Percentiles rank a stretch among this genome's conserved stretches.
Conservation (phyloP, 2,797 vertebrate species). For the Anolis apletophallus region DNA sequence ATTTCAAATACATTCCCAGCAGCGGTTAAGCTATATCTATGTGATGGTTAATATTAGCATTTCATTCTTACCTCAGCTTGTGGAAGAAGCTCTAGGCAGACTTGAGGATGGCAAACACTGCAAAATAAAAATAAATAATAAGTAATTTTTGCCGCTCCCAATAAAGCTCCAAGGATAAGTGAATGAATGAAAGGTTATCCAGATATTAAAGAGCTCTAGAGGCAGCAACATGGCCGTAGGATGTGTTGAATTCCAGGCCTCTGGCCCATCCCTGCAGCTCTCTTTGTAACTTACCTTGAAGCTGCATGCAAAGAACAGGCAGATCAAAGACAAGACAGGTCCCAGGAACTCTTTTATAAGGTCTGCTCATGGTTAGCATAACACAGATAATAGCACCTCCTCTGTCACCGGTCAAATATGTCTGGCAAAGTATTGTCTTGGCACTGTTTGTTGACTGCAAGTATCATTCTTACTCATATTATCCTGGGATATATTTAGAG, state of each 20-base stretch:
- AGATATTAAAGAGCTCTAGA: constrained; percentile 43
- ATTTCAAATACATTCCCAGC: constrained; percentile 5
- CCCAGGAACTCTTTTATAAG: constrained; percentile 78
- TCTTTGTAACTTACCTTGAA: constrained; percentile 76
- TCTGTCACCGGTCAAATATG: constrained; percentile 78
- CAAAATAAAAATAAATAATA: constrained; percentile 11
- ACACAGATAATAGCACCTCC: constrained; percentile 73
- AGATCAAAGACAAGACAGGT: constrained; percentile 47
- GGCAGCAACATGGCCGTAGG: constrained; percentile 35
- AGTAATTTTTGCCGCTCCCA: constrained; percentile 55
- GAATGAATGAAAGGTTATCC: constrained; percentile 48
- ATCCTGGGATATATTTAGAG: constrained; percentile 84
- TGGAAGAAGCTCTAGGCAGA: constrained; percentile 46
- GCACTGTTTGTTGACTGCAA: constrained; percentile 73
- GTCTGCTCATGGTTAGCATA: constrained; percentile 56
- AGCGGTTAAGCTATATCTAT: neutral
- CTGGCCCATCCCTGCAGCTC: constrained; percentile 45
- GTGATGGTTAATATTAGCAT: neutral
- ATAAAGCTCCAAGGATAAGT: constrained; percentile 21
- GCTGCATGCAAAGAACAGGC: constrained; percentile 71
- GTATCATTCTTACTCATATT: constrained; percentile 78
- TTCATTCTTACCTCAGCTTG: constrained; percentile 68
- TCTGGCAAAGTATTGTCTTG: constrained; percentile 82
- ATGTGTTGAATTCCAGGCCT: constrained; percentile 42
- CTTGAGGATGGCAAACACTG: constrained; percentile 63